Evolutionary conservation across 2,888 invertebrate species (phyloP), one percentile per base, ranked within the genome.

Genomic region (Drosophila testacea): DNA sequence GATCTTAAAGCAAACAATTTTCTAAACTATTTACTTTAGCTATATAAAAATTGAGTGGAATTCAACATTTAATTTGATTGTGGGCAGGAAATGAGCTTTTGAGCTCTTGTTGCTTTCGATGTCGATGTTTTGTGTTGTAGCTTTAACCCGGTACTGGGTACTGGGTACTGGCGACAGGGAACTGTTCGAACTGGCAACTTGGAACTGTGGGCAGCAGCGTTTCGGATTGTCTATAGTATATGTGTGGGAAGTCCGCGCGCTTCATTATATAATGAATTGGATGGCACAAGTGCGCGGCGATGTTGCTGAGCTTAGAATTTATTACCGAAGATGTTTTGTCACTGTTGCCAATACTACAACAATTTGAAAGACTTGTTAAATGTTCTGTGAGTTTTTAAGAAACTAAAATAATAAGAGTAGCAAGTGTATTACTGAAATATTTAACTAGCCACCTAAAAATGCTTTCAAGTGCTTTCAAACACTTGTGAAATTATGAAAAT

Each of bases 231-330:
- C 50, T 55, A 11, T 59, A 30, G 9, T 47, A n/a, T 56, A 1
- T 51, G 77, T 85, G 83, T 77, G 86, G 86, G 86, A 57, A 56
- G 77, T 62, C 70, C 76, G 65, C 68, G 68, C 60, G 76, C 62
- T 81, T 73, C 83, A 83, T 84, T 84, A 88, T 81, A 81, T 88
- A 88, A 84, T 86, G 73, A 62, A 81, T 57, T 55, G 56, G 61
- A 65, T 73, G 64, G 52, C 34, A 54, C 78, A 73, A 77, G 78
- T 77, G 78, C 38, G 57, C 32, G 55, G 6, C 16, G 54, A 60
- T 64, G 70, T 73, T 82, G 55, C 50, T 77, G 60, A 56, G 64
- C 44, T 65, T 59, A 77, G 68, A 83, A 83, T 81, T 77, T 83
- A 77, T 83, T 69, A 56, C 60, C 48, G 42, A 70, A 67, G 59